These are phyloP conservation scores for Ptilorrhoa leucosticta DNA, from an alignment of 2,113 vertebrate genomes.

Conservation along the genomic window DNA sequence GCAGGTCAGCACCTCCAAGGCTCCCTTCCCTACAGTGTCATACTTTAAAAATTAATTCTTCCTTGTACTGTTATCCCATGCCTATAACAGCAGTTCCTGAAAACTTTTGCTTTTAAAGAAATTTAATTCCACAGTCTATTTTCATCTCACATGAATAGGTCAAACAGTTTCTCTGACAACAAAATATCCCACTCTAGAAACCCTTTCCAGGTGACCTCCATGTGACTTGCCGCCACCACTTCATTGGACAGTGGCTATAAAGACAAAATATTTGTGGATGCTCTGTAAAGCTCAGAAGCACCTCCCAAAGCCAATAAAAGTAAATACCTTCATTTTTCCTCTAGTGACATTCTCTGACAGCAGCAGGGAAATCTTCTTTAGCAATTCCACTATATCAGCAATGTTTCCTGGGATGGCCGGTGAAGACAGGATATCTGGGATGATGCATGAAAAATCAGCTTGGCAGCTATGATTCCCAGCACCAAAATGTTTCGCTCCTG, in stretches of 20 bases:
- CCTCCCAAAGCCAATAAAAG: not conserved
- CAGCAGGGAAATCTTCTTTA: slow-evolving; percentile 61
- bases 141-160: not conserved
- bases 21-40: not conserved
- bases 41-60: not conserved
- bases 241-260: not conserved
- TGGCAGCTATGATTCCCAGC: slow-evolving; percentile 24
- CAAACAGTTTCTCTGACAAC: not conserved
- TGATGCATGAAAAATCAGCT: slow-evolving; percentile 62
- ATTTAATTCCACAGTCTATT: not conserved
- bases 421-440: slow-evolving; percentile 54
- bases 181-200: not conserved
- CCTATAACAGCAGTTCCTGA: not conserved
- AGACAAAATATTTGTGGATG: not conserved
- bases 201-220: not conserved
- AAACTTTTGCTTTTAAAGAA: not conserved
- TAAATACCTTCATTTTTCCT: slow-evolving; percentile 70
- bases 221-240: not conserved
- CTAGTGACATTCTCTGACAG: slow-evolving; percentile 49
- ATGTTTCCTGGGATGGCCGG: slow-evolving; percentile 70
- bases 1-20: not conserved
- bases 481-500: not conserved
- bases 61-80: not conserved
- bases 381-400: slow-evolving; percentile 64
- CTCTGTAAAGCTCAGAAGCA: not conserved